Evolutionary conservation across 2,888 invertebrate species (phyloP), one percentile per base, ranked within the genome.

Genomic region (Gasteruption jaculator): DNA sequence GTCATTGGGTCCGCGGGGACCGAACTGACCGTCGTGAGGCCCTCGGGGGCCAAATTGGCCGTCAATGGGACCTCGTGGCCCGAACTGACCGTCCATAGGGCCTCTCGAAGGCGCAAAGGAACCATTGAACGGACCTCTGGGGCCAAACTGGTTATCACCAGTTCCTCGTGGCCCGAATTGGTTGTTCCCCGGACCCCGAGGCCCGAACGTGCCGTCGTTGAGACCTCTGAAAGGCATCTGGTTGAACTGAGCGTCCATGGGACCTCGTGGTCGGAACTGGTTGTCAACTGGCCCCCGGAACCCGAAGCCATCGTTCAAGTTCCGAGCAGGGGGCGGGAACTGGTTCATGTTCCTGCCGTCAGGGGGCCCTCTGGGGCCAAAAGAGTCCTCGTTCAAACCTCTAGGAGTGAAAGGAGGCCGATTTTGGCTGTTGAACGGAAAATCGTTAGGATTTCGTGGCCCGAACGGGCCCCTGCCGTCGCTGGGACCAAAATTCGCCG

Each of bases 51-150:
- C 42, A 21, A 45, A 45, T 29, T 46, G 35, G 26, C 26, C 32
- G 10, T 49, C 45, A 15, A 40, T 44, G 3, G 39, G 22, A 4
- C 27, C 33, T 8, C 48, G 11, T 1, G 46, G 41, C 6, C 46
- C 46, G 29, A 57, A 55, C 7, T 33, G 50, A 30, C 19, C 32
- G 20, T 49, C 49, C n/a, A 35, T 37, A 0, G 41, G 40, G 14
- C 43, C 47, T 31, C 50, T 25, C 1, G 35, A 18, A 24, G 40
- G 31, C 1, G 45, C 31, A 10, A 45, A 47, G 12, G 26, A 24
- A 18, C 21, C 25, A 10, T 48, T 43, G 3, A 39, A 18, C 0
- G 43, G 38, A 7, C 42, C 48, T 2, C 46, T 33, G 2, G 8
- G 11, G 3, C 36, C 27, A 39, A 20, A 41, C 22, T 34, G 31